A percentile compares a stretch with the other conserved stretches of the same genome.
Evolutionary conservation across 2,113 vertebrate genomes (phyloP).

Genomic region (Cephalopterus ornatus): DNA sequence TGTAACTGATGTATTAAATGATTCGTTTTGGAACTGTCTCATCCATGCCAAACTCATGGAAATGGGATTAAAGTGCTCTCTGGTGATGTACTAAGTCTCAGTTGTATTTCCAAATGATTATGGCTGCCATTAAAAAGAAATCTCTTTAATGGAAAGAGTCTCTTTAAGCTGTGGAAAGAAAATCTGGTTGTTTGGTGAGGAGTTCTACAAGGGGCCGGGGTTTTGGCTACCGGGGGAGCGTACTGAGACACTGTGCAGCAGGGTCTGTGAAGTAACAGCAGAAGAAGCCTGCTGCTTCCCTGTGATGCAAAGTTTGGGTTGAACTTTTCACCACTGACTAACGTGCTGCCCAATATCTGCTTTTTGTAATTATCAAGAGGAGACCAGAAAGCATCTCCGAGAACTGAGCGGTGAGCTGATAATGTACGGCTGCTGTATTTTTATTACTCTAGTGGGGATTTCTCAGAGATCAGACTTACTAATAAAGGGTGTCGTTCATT

Average conservation of each 20-base stretch:
- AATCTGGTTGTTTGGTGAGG: neutral
- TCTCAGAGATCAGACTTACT: neutral
- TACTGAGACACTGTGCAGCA: neutral
- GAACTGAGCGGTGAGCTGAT: neutral
- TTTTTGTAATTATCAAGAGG: neutral
- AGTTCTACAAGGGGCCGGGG: neutral
- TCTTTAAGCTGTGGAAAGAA: neutral
- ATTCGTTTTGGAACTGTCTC: neutral
- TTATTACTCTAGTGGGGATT: neutral
- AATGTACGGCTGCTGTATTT: rapidly evolving
- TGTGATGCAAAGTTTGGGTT: neutral
- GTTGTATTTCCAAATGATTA: neutral
- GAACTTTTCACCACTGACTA: neutral
- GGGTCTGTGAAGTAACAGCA: neutral
- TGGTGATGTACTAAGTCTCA: neutral
- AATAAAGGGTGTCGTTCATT: neutral
- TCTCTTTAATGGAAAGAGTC: too few species aligned
- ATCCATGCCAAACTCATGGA: neutral
- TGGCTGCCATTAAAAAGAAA: neutral
- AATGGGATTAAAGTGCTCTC: neutral
- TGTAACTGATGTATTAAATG: neutral
- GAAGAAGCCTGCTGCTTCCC: neutral
- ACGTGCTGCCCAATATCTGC: rapidly evolving
- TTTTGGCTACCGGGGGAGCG: neutral
- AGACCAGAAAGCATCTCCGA: neutral